These are phyloP conservation scores for Leiothrix lutea DNA, from an alignment of 2,113 vertebrate genomes.

Conservation along the genomic window DNA sequence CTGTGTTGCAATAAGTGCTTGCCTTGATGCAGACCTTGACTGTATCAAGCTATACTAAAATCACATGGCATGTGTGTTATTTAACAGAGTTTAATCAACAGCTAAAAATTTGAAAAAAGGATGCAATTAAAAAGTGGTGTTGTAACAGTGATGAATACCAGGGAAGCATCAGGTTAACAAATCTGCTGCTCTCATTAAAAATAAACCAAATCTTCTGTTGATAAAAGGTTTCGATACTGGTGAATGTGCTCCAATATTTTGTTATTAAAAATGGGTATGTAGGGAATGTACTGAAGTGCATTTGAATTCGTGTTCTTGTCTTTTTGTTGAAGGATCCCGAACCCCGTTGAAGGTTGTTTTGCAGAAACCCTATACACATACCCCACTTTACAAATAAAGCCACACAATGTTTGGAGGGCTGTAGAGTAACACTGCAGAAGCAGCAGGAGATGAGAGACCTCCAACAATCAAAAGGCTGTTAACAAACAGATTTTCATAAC, in stretches of 20 bases:
- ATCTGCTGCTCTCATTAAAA: background rate
- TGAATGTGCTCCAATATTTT: background rate
- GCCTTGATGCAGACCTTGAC: background rate
- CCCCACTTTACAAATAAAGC: background rate
- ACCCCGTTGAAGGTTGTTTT: background rate
- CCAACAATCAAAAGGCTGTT: background rate
- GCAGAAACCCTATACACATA: background rate
- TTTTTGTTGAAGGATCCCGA: background rate
- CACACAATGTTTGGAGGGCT: background rate
- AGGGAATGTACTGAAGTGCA: background rate
- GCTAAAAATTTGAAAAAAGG: background rate
- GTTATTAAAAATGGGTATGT: background rate
- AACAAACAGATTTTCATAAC: background rate
- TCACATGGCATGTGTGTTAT: background rate
- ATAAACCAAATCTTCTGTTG: background rate
- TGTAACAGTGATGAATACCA: background rate
- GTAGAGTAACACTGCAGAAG: background rate
- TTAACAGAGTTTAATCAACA: background rate
- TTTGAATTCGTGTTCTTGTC: background rate
- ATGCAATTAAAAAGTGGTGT: background rate
- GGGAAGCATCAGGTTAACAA: background rate
- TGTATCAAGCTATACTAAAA: background rate
- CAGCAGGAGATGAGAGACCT: background rate
- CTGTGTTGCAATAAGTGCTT: background rate
- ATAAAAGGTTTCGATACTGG: background rate